A percentile compares a stretch with the other conserved stretches of the same genome.
phyloP scores from a whole-genome alignment of 2,888 invertebrate species.

The Gibbula magus region DNA sequence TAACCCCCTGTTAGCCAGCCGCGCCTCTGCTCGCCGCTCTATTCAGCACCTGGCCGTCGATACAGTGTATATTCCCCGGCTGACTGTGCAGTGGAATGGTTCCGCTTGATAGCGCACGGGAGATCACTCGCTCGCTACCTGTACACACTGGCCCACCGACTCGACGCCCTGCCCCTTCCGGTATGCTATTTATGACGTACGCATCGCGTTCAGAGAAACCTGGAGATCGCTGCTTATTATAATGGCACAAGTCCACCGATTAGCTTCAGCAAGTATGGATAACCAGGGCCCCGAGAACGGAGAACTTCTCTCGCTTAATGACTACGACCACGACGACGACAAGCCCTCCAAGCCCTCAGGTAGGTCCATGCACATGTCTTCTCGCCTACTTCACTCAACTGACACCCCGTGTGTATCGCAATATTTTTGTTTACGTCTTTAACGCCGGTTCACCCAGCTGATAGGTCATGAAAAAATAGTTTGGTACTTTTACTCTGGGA shows the following conservation, averaged over 20 bases:
- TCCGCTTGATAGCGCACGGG: neutral
- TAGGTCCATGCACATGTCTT: neutral
- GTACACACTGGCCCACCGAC: neutral
- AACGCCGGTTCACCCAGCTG: slow-evolving; percentile 1
- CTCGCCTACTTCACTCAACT: no score
- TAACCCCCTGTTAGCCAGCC: neutral
- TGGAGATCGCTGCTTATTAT: slow-evolving; percentile 21
- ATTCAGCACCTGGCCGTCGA: neutral
- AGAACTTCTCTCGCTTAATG: slow-evolving; percentile 51
- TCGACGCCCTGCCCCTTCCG: neutral
- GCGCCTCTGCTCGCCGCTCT: neutral
- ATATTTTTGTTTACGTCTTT: slow-evolving; percentile 4
- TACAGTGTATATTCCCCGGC: neutral
- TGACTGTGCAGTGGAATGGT: neutral
- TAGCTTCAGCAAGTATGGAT: slow-evolving; percentile 30
- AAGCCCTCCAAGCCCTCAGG: slow-evolving; percentile 20
- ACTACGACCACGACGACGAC: slow-evolving; percentile 39
- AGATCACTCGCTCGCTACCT: slow-evolving; percentile 2
- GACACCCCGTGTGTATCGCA: neutral
- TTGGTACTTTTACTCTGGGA: neutral
- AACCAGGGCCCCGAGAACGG: slow-evolving; percentile 49
- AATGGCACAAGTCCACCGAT: slow-evolving; percentile 31
- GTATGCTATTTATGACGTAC: neutral
- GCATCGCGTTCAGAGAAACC: neutral
- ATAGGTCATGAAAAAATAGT: slow-evolving; percentile 1